Evolutionary conservation across 2,113 vertebrate genomes (phyloP), one percentile per base, ranked within the genome.

Genomic region (Nibea coibor): DNA sequence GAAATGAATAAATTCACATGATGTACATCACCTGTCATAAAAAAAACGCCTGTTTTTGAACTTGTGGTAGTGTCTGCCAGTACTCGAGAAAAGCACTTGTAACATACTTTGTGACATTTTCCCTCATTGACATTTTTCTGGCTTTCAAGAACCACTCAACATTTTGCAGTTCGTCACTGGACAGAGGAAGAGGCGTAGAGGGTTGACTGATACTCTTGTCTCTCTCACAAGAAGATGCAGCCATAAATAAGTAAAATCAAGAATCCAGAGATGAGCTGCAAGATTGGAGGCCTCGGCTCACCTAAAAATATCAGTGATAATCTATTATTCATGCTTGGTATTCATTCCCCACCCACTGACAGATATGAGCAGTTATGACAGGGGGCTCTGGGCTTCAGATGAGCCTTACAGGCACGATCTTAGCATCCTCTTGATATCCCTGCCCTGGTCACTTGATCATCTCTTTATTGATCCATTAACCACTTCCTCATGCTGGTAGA

Each of bases 291-390:
- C 93, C 91, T 93, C 71, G 35, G 90, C 94, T 95, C 92, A 92
- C 94, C 93, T 93, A 95, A 95, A 95, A 97, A 96, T 96, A 96
- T 93, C 94, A 95, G 88, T 87, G 82, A 70, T 94, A 91, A 96
- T 97, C 93, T 96, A 96, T 97, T 96, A 96, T 96, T 97, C 95
- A 97, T 96, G 93, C 89, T 89, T 85, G 81, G 93, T 94, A 95
- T 94, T 94, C 90, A 93, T 92, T 93, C 90, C 89, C 93, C 93
- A 83, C 90, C 92, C 90, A 80, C 93, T 87, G 94, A 93, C 92
- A 92, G 94, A 96, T 95, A 95, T 92, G 92, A 95, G 89, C 92
- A 72, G 92, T 95, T 93, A 95, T 95, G 95, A 96, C 94, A 95
- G 94, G 94, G 91, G 80, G 69, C 86, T 93, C 92, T 91, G 89